Conservation (phyloP, 2,888 invertebrate species). For the Sminthurides aquaticus region DNA sequence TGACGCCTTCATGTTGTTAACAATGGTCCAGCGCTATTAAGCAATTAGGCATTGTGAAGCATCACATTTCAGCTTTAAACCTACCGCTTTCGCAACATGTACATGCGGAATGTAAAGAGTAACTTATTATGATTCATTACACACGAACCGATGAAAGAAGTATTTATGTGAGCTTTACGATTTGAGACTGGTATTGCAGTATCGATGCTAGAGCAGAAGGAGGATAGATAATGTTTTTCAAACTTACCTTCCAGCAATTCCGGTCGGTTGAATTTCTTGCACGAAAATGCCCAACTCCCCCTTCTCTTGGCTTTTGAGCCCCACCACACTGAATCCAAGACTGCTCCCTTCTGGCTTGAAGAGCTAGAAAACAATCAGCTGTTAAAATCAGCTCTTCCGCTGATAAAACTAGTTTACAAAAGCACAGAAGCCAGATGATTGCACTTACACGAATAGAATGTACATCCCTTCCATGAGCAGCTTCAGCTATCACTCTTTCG, state of each 20-base stretch:
- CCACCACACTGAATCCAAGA: constrained; percentile 64
- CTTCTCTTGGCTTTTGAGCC: constrained; percentile 55
- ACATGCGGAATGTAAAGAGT: too few relatives aligned
- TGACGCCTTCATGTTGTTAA: too few relatives aligned
- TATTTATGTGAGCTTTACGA: too few relatives aligned
- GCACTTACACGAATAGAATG: constrained; percentile 52
- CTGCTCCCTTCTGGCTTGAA: constrained; percentile 60
- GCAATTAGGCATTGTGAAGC: too few relatives aligned
- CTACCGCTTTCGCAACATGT: too few relatives aligned
- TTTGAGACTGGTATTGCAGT: too few relatives aligned
- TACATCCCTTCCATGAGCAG: constrained; percentile 55
- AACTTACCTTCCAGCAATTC: constrained; percentile 58
- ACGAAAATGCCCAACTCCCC: constrained; percentile 62
- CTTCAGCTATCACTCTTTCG: constrained; percentile 53
- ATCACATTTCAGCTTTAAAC: too few relatives aligned
- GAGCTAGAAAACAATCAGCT: constrained; percentile 47
- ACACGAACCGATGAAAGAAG: too few relatives aligned
- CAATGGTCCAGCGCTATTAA: too few relatives aligned
- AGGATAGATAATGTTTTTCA: not conserved
- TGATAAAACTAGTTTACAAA: not conserved
- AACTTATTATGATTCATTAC: too few relatives aligned
- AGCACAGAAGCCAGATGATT: not conserved
- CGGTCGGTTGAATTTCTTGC: constrained; percentile 59
- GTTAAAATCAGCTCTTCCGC: not conserved
- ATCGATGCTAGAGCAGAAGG: too few relatives aligned